phyloP scores from a whole-genome alignment of 2,888 invertebrate genomes.

The Lepetodrilus schrolli region DNA sequence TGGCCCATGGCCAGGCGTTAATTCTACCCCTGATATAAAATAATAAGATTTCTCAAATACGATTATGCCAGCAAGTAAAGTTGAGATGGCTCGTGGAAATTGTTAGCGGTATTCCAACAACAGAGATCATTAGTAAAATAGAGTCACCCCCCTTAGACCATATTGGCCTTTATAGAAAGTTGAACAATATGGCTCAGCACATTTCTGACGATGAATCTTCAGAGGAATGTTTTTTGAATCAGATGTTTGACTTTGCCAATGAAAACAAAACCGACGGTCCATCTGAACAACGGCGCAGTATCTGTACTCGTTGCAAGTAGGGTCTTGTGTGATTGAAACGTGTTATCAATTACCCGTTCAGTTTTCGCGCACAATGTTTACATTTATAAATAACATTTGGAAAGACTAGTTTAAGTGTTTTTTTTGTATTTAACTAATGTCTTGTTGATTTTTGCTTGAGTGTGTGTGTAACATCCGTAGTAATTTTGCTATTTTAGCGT shows the following conservation, averaged over 20 bases:
- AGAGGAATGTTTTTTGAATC: constrained; percentile 3
- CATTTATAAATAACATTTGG: too few species aligned
- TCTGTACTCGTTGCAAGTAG: not conserved
- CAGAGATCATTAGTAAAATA: not conserved
- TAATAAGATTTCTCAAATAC: too few species aligned
- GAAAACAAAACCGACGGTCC: constrained; percentile 7
- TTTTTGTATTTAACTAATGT: too few species aligned
- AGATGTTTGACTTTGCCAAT: constrained; percentile 21
- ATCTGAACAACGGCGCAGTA: not conserved
- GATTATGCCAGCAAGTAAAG: too few species aligned
- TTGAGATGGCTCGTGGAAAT: not conserved
- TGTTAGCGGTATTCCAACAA: not conserved
- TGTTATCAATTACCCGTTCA: not conserved
- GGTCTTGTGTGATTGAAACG: not conserved
- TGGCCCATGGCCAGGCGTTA: too few species aligned
- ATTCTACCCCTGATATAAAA: too few species aligned
- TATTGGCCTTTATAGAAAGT: not conserved
- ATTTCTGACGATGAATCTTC: not conserved
- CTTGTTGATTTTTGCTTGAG: too few species aligned
- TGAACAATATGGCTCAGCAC: not conserved
- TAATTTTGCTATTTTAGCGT: too few species aligned
- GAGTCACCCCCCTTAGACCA: constrained; percentile 11
- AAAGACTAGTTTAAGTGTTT: too few species aligned
- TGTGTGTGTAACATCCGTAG: too few species aligned
- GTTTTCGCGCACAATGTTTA: constrained; percentile 19